Conservation (phyloP, 2,113 vertebrate genomes). For the Neofelis nebulosa region DNA sequence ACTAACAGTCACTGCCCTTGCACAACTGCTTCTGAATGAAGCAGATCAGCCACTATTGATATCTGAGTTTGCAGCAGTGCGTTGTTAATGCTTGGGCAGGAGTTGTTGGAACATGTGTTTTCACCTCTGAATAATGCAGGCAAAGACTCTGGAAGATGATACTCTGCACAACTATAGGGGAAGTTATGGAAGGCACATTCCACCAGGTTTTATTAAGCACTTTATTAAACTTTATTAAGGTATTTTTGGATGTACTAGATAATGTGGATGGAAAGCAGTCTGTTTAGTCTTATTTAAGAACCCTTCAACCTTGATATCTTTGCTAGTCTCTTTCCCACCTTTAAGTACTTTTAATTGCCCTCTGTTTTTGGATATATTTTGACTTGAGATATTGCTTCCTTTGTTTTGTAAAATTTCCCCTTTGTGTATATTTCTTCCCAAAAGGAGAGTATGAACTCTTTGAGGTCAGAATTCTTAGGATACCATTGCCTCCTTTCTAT, state of each 20-base stretch:
- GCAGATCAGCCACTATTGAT: not conserved
- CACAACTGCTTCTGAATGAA: slow-evolving; percentile 12
- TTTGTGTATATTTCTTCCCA: not conserved
- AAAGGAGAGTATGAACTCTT: not conserved
- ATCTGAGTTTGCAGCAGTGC: not conserved
- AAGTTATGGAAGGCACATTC: not conserved
- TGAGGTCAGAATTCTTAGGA: not conserved
- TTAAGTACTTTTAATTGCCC: not conserved
- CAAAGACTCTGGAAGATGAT: not conserved
- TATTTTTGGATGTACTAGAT: not conserved
- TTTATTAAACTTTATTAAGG: not conserved
- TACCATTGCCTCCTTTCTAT: not conserved
- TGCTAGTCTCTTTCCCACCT: not conserved
- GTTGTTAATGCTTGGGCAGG: not conserved
- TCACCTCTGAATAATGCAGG: not conserved
- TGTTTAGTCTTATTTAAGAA: not conserved
- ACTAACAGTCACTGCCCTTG: not conserved
- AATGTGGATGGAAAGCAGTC: not conserved
- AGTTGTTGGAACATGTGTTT: not conserved
- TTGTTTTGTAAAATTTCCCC: not conserved
- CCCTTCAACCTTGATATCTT: not conserved
- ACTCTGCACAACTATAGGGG: not conserved
- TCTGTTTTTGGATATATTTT: not conserved
- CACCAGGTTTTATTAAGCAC: not conserved
- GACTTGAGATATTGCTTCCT: not conserved